Evolutionary conservation across 2,888 invertebrate genomes (phyloP), one percentile per base, ranked within the genome.

Genomic region (Sylvicola cinctus): DNA sequence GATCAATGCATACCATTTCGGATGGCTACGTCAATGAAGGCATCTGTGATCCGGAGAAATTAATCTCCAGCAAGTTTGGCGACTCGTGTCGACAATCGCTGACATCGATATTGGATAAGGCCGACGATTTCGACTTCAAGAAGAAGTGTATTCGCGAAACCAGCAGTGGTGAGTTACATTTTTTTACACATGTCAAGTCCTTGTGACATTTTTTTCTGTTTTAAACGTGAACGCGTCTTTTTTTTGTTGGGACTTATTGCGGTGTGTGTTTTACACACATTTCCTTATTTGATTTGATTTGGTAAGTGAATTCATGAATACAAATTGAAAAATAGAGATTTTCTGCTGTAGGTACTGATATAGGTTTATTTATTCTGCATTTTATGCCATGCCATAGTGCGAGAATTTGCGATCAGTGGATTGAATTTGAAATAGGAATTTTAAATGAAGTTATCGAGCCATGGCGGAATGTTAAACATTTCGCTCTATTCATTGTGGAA

Each of bases 1-100:
- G 72, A 45, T 68, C 72, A 38, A 74, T 69, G 11, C 65, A 77
- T 40, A 75, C 77, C 37, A 63, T 74, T 41, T 77, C 75, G 42
- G 78, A 74, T 33, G 78, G 76, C 33, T 81, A 80, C 61, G 75
- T 80, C 46, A 80, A 80, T 60, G 80, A 81, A 55, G 76, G 74
- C 27, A 71, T 68, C 45, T 68, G 75, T 39, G 79, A 79, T 46
- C 62, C 65, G 27, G 70, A 70, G 42, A 56, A 57, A 44, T 45
- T 57, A 41, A 55, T 58, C 36, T 54, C 55, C 14, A 57, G 50
- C 43, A 57, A 57, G 39, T 58, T 57, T 39, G 57, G 58, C 25
- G 58, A 58, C 42, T 58, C 58, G 14, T 58, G 57, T 37, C 49
- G 55, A 13, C 56, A 58, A 45, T 57, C 58, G 31, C 41, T 58